A percentile compares a stretch with the other conserved stretches of the same genome.
Evolutionary conservation across 2,888 invertebrate genomes (phyloP).

Genomic region (Parnassius glacialis): DNA sequence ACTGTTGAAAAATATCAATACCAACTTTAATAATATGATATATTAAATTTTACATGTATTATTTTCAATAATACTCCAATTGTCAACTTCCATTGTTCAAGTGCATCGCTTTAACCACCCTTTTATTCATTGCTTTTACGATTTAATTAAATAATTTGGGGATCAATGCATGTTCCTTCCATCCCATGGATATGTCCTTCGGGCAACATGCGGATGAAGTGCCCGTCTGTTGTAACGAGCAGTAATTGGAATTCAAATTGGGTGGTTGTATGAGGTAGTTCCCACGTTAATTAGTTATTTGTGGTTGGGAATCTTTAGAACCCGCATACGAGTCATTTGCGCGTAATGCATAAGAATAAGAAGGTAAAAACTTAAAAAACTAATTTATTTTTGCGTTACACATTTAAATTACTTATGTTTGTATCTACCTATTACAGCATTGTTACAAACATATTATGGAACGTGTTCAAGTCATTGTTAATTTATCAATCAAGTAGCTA

Average conservation of each 20-base stretch:
- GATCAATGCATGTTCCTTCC: slow-evolving; percentile 5
- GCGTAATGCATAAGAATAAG: slow-evolving; percentile 6
- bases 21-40: too few relatives aligned
- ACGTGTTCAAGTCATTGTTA: too few relatives aligned
- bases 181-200: slow-evolving; percentile 19
- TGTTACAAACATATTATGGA: too few relatives aligned
- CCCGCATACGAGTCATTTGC: slow-evolving; percentile 17
- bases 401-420: too few relatives aligned
- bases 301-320: slow-evolving; percentile 15
- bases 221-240: slow-evolving; percentile 11
- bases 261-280: slow-evolving; percentile 8
- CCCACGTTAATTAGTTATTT: slow-evolving; percentile 20
- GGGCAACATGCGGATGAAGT: slow-evolving; percentile 3
- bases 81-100: neutral
- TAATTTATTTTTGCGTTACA: neutral
- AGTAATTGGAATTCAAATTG: slow-evolving; percentile 21
- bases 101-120: slow-evolving; percentile 1
- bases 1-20: too few relatives aligned
- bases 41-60: too few relatives aligned
- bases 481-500: too few relatives aligned
- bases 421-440: too few relatives aligned
- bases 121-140: slow-evolving; percentile 18
- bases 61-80: too few relatives aligned
- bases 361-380: neutral
- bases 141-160: slow-evolving; percentile 21